Percentiles rank a stretch among this genome's conserved stretches.
Evolutionary conservation across 2,888 invertebrate genomes (phyloP).

Genomic region (Cheilosia vernalis): DNA sequence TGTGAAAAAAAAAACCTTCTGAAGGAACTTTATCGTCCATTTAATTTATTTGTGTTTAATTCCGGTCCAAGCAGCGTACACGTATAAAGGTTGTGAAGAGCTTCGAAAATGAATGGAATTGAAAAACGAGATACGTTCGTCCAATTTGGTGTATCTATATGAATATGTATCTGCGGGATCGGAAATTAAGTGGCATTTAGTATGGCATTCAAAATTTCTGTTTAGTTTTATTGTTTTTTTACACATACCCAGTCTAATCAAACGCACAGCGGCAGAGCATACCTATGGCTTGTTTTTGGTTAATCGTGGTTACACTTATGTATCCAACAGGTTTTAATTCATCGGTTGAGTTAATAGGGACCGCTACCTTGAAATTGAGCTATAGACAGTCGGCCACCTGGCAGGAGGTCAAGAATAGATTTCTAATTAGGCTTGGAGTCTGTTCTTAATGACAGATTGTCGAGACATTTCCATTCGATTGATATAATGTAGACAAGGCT

Average conservation of each 20-base stretch:
- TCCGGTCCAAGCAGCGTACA: slow-evolving; percentile 2
- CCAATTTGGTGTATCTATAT: slow-evolving; percentile 29
- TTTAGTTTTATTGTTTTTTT: slow-evolving; percentile 39
- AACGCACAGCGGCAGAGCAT: background rate
- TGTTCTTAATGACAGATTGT: background rate
- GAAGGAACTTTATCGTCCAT: background rate
- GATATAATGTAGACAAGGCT: background rate
- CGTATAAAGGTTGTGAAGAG: background rate
- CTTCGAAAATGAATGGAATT: no score
- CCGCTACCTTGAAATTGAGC: background rate
- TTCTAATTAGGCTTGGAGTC: slow-evolving; percentile 17
- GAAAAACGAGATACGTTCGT: slow-evolving; percentile 7
- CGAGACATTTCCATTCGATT: background rate
- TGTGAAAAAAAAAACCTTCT: no score
- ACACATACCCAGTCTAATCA: background rate
- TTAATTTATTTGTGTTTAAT: slow-evolving; percentile 28
- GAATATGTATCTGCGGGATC: slow-evolving; percentile 16
- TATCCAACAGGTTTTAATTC: slow-evolving; percentile 31
- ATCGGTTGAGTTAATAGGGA: background rate
- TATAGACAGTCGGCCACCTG: background rate
- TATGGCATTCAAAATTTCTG: slow-evolving; percentile 45
- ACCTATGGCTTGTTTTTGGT: slow-evolving; percentile 6
- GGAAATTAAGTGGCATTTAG: slow-evolving; percentile 59
- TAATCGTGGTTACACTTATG: slow-evolving; percentile 2
- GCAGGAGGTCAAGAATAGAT: slow-evolving; percentile 38